Evolutionary conservation across 2,888 invertebrate species (phyloP).

Genomic region (Epirrhoe alternata): DNA sequence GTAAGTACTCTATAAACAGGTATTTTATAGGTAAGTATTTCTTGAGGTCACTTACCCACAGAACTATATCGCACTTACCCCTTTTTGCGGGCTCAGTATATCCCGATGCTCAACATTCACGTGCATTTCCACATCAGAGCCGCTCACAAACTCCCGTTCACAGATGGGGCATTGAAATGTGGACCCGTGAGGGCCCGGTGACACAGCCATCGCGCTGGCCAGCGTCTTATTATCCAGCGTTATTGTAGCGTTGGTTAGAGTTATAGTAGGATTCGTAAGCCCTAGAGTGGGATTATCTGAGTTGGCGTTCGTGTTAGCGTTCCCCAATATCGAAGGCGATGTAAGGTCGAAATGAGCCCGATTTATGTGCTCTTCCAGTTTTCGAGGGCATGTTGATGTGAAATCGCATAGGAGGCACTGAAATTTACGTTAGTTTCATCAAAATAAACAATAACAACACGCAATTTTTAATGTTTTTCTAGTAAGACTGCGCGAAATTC

Average conservation of each 20-base stretch:
- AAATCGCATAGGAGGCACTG: conserved; percentile 92
- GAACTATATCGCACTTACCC: no score
- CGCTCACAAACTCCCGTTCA: conserved; percentile 88
- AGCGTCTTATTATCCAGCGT: conserved; percentile 50
- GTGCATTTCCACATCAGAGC: conserved; percentile 92
- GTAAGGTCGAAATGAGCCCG: conserved; percentile 93
- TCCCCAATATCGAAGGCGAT: conserved; percentile 86
- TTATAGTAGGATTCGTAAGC: conserved; percentile 65
- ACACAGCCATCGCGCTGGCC: conserved; percentile 72
- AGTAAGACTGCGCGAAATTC: neutral
- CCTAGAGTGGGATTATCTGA: conserved; percentile 66
- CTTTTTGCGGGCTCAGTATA: conserved; percentile 88
- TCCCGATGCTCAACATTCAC: conserved; percentile 94
- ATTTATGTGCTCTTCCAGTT: conserved; percentile 93
- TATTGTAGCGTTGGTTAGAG: conserved; percentile 63
- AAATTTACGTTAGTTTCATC: conserved; percentile 47
- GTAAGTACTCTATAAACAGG: no score
- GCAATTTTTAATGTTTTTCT: neutral
- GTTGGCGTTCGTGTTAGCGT: conserved; percentile 71
- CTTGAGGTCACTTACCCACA: conserved; percentile 52
- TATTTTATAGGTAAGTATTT: no score
- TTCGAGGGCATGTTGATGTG: conserved; percentile 89
- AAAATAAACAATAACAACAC: neutral
- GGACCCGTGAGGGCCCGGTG: conserved; percentile 77
- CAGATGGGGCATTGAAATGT: conserved; percentile 92